Evolutionary conservation across 1,140 invertebrate genomes (phyloP), one percentile per base, ranked within the genome.

Genomic region (Drosophila hydei): DNA sequence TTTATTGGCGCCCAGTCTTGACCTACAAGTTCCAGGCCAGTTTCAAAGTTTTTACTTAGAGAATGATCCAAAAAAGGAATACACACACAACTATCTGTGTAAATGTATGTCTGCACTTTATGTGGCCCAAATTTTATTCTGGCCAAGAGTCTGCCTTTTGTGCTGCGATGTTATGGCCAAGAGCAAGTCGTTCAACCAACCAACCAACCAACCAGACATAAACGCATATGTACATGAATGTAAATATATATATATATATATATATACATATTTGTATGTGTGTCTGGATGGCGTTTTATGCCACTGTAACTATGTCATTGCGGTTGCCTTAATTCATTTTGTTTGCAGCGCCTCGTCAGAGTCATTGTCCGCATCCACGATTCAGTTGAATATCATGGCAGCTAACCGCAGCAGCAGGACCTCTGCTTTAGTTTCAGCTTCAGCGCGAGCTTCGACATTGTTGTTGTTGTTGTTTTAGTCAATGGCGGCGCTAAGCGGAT

Each of bases 311-410:
- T 83, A 79, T 88, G 83, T 88, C 83, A 88, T 79, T 88, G 83
- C 72, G 83, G 83, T 88, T 88, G 73, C 83, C 83, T 88, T 88
- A 88, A 88, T 88, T 88, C 83, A 88, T 88, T 88, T 88, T 88
- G 83, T 88, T 88, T 88, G 83, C 77, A 73, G 75, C 72, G 75
- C 83, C 40, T 78, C 74, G 78, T 83, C 81, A 75, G 64, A 63
- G 76, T 68, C 76, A 72, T 75, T 78, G 55, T 56, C 80, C 68
- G 67, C 61, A 52, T 21, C 51, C 47, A 16, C 47, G 47, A 72
- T 72, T 38, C 62, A 27, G 54, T 45, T 59, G 62, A 54, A 52
- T 65, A 19, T 45, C 42, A 59, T 43, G 40, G 23, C 56, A 47
- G 36, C 12, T 52, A 72, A 81, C 83, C 81, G 78, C 81, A 88